phyloP scores from a whole-genome alignment of 1,140 invertebrate genomes.

The Musca vetustissima region DNA sequence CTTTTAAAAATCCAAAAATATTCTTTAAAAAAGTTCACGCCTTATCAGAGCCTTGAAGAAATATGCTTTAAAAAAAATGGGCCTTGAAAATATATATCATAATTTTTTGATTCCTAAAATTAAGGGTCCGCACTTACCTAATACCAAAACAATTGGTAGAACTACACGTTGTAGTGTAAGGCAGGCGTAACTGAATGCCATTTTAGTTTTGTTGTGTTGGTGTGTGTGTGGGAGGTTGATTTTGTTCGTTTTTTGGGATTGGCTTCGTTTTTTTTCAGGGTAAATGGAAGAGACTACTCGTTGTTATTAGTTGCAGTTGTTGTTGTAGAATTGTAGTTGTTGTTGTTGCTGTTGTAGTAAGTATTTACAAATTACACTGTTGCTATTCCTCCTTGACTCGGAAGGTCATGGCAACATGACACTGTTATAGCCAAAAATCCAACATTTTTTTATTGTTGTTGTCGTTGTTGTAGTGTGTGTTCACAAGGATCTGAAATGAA shows the following conservation, averaged over 20 bases:
- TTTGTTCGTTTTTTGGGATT: background rate
- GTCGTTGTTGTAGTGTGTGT: background rate
- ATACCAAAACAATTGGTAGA: slow-evolving; percentile 48
- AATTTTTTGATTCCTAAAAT: too few species aligned
- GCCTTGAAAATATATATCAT: too few species aligned
- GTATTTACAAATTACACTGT: slow-evolving; percentile 3
- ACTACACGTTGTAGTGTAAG: slow-evolving; percentile 50
- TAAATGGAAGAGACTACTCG: slow-evolving; percentile 20
- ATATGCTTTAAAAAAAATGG: too few species aligned
- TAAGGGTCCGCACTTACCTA: slow-evolving; percentile 46
- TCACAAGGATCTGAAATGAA: slow-evolving; percentile 6
- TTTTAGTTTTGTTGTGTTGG: slow-evolving; percentile 30
- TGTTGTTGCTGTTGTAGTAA: slow-evolving; percentile 8
- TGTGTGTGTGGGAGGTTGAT: background rate
- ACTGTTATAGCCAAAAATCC: background rate
- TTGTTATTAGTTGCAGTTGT: slow-evolving; percentile 4
- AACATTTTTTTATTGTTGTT: background rate
- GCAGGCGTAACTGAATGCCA: slow-evolving; percentile 53
- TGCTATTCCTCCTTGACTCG: background rate
- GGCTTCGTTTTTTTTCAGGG: background rate
- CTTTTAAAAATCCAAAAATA: too few species aligned
- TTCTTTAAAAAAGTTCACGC: too few species aligned
- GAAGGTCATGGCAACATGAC: background rate
- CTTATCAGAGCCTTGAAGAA: too few species aligned
- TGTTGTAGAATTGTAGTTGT: too few species aligned